Evolutionary conservation across 2,888 invertebrate genomes (phyloP).

Genomic region (Pycnomerus fuliginosus): DNA sequence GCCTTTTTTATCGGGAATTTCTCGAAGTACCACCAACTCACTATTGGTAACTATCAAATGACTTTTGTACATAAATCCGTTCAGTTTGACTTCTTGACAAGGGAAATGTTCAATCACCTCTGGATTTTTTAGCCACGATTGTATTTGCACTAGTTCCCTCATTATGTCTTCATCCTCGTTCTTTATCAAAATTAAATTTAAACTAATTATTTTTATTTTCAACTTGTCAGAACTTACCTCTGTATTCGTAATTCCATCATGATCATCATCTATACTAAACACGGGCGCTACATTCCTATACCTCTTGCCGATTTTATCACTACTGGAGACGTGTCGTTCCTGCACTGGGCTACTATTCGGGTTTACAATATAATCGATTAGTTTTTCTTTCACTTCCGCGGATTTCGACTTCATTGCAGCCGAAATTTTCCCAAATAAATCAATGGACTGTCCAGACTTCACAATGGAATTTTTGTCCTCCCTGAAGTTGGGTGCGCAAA

Average conservation of each 20-base stretch:
- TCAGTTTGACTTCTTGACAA: constrained; percentile 89
- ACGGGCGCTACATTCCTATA: constrained; percentile 90
- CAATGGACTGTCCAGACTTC: constrained; percentile 48
- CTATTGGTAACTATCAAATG: constrained; percentile 82
- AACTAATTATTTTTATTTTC: no score
- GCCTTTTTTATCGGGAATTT: constrained; percentile 73
- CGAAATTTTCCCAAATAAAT: constrained; percentile 80
- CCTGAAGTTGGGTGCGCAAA: constrained; percentile 64
- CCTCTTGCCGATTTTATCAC: constrained; percentile 80
- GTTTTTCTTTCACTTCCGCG: constrained; percentile 86
- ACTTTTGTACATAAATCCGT: constrained; percentile 86
- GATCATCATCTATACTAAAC: constrained; percentile 92
- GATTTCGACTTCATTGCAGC: constrained; percentile 88
- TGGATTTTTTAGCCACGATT: constrained; percentile 77
- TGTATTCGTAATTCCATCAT: constrained; percentile 57
- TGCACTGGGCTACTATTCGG: constrained; percentile 62
- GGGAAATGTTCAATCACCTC: constrained; percentile 84
- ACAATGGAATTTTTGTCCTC: constrained; percentile 20
- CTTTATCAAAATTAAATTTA: no score
- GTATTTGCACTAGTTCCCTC: constrained; percentile 78
- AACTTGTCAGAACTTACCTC: constrained; percentile 49
- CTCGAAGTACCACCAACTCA: constrained; percentile 83
- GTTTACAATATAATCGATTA: constrained; percentile 93
- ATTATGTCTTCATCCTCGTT: constrained; percentile 64
- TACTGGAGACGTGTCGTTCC: constrained; percentile 82